Percentiles rank a stretch among this genome's conserved stretches.
Evolutionary conservation across 2,888 invertebrate genomes (phyloP).

Genomic region (Andrena minutula): DNA sequence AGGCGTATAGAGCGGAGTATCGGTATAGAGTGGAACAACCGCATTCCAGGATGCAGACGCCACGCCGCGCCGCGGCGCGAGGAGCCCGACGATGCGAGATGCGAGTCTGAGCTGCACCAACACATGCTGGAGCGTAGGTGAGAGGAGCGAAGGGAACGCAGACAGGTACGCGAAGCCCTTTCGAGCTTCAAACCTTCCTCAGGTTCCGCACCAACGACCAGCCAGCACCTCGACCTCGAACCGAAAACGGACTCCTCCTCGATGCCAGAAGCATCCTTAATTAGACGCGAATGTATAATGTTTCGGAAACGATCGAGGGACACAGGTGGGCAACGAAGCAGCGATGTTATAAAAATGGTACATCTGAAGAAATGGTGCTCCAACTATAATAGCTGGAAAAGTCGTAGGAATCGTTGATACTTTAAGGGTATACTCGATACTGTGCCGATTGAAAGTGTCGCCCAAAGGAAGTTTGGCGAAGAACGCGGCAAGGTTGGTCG

Average conservation of each 20-base stretch:
- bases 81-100: conserved; percentile 33
- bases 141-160: conserved; percentile 11
- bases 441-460: too few species aligned
- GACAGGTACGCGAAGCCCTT: conserved; percentile 42
- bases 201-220: background rate
- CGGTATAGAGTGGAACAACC: conserved; percentile 75
- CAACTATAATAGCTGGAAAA: background rate
- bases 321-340: too few species aligned
- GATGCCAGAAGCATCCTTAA: background rate
- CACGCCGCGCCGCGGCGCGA: conserved; percentile 34
- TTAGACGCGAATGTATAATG: background rate
- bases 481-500: background rate
- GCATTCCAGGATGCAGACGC: conserved; percentile 75
- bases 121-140: conserved; percentile 4
- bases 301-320: background rate
- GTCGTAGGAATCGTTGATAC: too few species aligned
- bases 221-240: background rate
- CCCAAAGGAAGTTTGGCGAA: too few species aligned
- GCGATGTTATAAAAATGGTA: background rate
- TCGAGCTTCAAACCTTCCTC: conserved; percentile 15
- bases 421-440: too few species aligned
- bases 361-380: background rate
- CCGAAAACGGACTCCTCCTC: background rate
- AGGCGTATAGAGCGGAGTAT: conserved; percentile 55
- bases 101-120: background rate